Conservation (phyloP, 2,888 invertebrate species). For the Charanyca ferruginea region DNA sequence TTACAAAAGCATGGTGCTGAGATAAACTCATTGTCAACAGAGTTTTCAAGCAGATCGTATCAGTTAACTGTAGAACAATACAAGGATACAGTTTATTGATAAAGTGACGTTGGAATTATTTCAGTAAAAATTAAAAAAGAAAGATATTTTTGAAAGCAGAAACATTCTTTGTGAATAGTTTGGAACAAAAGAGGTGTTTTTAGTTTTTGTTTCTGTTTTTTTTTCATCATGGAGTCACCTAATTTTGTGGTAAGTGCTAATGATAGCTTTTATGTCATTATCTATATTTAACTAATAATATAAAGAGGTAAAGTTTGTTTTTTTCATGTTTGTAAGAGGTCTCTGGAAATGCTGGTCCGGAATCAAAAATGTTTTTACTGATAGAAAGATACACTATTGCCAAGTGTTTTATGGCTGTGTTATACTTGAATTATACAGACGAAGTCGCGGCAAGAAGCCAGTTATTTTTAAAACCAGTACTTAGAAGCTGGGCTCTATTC, state of each 20-base stretch:
- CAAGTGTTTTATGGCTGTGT: no score
- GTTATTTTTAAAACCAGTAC: no score
- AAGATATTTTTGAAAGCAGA: background rate
- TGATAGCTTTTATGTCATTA: background rate
- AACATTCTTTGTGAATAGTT: background rate
- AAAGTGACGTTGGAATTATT: background rate
- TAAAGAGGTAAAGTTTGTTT: no score
- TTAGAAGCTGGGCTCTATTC: no score
- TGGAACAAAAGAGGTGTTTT: background rate
- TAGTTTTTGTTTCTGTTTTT: background rate
- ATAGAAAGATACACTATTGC: no score
- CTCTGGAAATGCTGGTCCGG: no score
- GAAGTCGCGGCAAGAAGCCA: no score
- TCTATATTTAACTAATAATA: no score
- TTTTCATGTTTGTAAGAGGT: no score
- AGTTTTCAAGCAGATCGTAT: conserved; percentile 28
- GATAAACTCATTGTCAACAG: conserved; percentile 45
- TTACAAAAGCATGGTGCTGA: conserved; percentile 31
- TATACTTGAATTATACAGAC: no score
- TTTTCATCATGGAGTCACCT: conserved; percentile 21
- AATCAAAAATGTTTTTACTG: no score
- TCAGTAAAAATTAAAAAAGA: background rate
- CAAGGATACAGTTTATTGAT: conserved; percentile 10
- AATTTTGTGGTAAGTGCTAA: conserved; percentile 30
- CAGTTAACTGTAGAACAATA: conserved; percentile 22